Base-by-base conservation (phyloP, 53 echinoderm and acorn worm species). In the Antedon mediterranea region DNA sequence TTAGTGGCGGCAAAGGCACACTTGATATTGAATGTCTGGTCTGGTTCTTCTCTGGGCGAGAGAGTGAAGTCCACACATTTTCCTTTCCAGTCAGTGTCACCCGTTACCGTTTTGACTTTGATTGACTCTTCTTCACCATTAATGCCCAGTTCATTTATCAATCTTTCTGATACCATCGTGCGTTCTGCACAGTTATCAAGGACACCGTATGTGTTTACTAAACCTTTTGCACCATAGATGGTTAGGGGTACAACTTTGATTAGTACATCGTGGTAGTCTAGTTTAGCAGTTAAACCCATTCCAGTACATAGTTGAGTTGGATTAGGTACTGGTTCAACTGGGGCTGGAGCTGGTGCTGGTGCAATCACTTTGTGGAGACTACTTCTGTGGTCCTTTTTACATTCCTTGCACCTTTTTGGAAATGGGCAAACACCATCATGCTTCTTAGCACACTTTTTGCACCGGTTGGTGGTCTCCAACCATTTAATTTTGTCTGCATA, bases 311-410 rank as follows among this genome's bases (percentile, higher is more conserved):
- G n/a, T 33, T 73, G 72, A 30, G 80, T 80, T 30, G 37, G 71
- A 73, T 33, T 33, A 29, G 37, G 6, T 37, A 37, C 11, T 4
- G 34, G 28, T 31, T 80, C 72, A 6, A 37, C 11, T 4, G 34
- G 28, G 23, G 71, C 72, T 34, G 37, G 41, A 42, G 32, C 30
- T 34, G 29, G 6, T 37, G 37, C 11, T 4, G 34, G 28, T 31
- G 72, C 73, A 15, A 33, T 73, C 73, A 80, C 80, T 73, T 80
- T 73, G 73, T 80, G 80, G 37, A 80, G 80, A 71, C 80, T 80
- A 34, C 37, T 71, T 29, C 41, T 37, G 80, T 80, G 80, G 32
- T 80, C 32, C 41, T 80, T 73, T 43, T 80, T 71, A n/a, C 72
- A 80, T 11, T 72, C 73, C 37, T 73, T 73, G 32, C 80, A 80